Evolutionary conservation across 1,140 invertebrate species (phyloP).

Genomic region (Orius insidiosus): DNA sequence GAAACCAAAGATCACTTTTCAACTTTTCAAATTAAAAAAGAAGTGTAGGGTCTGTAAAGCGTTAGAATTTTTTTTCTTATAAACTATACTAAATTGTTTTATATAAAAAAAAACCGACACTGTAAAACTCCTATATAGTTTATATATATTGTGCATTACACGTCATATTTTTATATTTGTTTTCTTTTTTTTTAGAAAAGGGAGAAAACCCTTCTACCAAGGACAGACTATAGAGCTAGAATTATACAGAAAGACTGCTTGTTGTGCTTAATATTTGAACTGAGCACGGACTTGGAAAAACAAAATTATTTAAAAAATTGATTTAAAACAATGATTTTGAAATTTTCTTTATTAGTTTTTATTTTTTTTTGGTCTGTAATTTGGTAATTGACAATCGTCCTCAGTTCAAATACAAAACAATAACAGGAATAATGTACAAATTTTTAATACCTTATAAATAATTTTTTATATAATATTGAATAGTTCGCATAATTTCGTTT

Average conservation of each 20-base stretch:
- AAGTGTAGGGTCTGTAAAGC: slow-evolving; percentile 14
- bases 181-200: slow-evolving; percentile 10
- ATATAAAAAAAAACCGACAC: slow-evolving; percentile 11
- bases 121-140: slow-evolving; percentile 10
- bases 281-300: slow-evolving; percentile 10
- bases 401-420: slow-evolving; percentile 16
- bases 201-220: slow-evolving; percentile 7
- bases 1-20: background rate
- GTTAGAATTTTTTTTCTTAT: slow-evolving; percentile 15
- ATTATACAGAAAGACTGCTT: slow-evolving; percentile 15
- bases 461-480: no score
- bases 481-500: no score
- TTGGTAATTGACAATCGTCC: slow-evolving; percentile 16
- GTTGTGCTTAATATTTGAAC: slow-evolving; percentile 17
- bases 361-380: slow-evolving; percentile 3
- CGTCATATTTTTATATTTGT: background rate
- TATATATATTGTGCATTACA: slow-evolving; percentile 9
- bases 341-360: no score
- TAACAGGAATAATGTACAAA: slow-evolving; percentile 3
- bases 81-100: background rate
- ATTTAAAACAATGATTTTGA: no score
- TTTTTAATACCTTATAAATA: no score
- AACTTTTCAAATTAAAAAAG: background rate
- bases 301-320: slow-evolving; percentile 6
- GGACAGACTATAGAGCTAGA: background rate